Base-by-base conservation (phyloP, 1,140 invertebrate genomes). In the Aplysia californica region DNA sequence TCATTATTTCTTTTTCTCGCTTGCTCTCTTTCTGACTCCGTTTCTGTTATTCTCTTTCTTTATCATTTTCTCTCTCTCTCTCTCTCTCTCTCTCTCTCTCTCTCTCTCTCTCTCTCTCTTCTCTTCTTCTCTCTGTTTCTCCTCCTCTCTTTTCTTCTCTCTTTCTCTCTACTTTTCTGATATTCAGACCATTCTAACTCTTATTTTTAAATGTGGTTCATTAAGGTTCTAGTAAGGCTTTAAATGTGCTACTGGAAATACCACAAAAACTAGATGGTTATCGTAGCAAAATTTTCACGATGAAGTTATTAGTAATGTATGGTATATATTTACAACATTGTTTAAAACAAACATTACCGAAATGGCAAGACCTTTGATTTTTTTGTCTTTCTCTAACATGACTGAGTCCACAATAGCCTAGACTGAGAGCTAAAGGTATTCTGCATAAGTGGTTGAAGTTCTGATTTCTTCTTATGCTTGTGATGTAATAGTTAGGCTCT, bases 11-110 rank as follows among this genome's bases (percentile, higher is more conserved):
- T 20, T n/a, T 74, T 41, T 67, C 64, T 15, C 38, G 50, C 39
- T 33, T 21, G 50, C 68, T 70, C 23, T 31, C 20, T 29, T 29
- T 55, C 41, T 70, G 6, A 18, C 6, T 20, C 36, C 29, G 15
- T 33, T 23, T 75, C 38, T 75, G 26, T 66, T 26, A 66, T 33
- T 26, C 38, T 75, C 59, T 67, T 33, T 67, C 58, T 75, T 61
- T 50, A 31, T 66, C 59, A 50, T n/a, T 50, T 38, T 66, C 38
- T 66, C 38, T 66, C 73, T 75, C 38, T 44, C 59, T 75, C 73
- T 66, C n/a, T 26, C 59, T 66, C 35, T 39, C 35, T 50, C 36
- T 41, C 73, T 66, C 38, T 50, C 44, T 75, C 59, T 67, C 33
- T 50, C 35, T 50, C 15, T 50, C 59, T 66, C 33, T 2, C 36